These are phyloP conservation scores for Sitta carolinensis DNA, from an alignment of 2,797 vertebrate species.

Conservation along the genomic window DNA sequence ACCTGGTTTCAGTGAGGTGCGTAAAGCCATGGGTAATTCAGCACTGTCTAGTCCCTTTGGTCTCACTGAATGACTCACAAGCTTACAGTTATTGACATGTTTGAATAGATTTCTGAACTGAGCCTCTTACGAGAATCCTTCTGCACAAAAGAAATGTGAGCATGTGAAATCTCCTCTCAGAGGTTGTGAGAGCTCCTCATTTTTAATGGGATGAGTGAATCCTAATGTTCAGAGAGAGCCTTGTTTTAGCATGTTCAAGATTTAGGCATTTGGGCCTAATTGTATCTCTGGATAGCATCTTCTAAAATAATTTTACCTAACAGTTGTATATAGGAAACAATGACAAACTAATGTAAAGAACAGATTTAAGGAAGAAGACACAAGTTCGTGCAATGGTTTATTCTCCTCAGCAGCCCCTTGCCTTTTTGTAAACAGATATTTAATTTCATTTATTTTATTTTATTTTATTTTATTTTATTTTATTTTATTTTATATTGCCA, in stretches of 20 bases:
- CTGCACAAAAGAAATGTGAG: constrained; percentile 12
- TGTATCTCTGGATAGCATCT: neutral
- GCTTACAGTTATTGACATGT: constrained; percentile 32
- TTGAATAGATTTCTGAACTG: constrained; percentile 9
- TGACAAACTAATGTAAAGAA: neutral
- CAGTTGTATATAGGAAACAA: neutral
- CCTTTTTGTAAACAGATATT: neutral
- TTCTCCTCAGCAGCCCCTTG: neutral
- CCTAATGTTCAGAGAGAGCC: neutral
- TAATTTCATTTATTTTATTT: neutral
- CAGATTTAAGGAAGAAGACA: neutral
- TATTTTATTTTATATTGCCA: no score
- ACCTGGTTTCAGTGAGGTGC: constrained; percentile 43
- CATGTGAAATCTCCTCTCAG: constrained; percentile 7
- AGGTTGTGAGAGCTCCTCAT: neutral
- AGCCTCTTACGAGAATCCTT: neutral
- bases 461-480: neutral
- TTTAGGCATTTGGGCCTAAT: neutral
- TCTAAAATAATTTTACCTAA: neutral
- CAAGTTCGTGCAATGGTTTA: neutral
- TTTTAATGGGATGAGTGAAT: neutral
- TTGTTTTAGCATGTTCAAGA: neutral
- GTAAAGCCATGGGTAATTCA: neutral
- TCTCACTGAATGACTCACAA: constrained; percentile 10
- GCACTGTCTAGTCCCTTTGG: constrained; percentile 1